Evolutionary conservation across 1,140 invertebrate species (phyloP), one percentile per base, ranked within the genome.

Genomic region (Parasteatoda tepidariorum): DNA sequence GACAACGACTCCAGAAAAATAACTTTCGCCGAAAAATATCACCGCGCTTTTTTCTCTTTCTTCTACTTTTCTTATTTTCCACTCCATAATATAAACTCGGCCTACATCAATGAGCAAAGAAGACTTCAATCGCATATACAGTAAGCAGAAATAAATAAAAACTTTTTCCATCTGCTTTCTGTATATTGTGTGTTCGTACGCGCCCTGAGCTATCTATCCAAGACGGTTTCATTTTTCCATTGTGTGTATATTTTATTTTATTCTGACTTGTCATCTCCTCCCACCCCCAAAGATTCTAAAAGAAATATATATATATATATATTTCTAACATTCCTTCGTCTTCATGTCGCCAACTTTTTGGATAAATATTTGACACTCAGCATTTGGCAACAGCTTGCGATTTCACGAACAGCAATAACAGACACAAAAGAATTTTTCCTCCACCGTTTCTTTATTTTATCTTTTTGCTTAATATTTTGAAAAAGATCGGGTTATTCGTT

Each of bases 361-460:
- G 55, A 54, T 75, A 75, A 75, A 75, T 34, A 75, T 75, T 75
- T 75, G 73, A 75, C 73, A 75, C 73, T 24, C 22, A 75, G 33
- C 55, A 33, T 62, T 59, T 75, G 57, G 73, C 57, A 61, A 75
- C 57, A 61, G 57, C 57, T 61, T 75, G 57, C 33, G 33, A 38
- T 31, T 38, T 68, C 66, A 22, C 34, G 33, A 34, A 24, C 57
- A 54, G 73, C 73, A 75, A 38, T 75, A 75, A 62, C 73, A 61
- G n/a, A 62, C 30, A 62, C 31, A 75, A 75, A 75, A 55, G 33
- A 59, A 30, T 64, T 64, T n/a, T 13, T 13, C 9, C 38, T 13
- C 38, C 1, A 9, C 38, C 38, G 38, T 18, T 48, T 48, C 38
- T 48, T 18, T 13, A 13, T 48, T 48, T 48, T 48, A 48, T 48